Conservation (phyloP, 2,888 invertebrate genomes). For the Calameuta idolon region DNA sequence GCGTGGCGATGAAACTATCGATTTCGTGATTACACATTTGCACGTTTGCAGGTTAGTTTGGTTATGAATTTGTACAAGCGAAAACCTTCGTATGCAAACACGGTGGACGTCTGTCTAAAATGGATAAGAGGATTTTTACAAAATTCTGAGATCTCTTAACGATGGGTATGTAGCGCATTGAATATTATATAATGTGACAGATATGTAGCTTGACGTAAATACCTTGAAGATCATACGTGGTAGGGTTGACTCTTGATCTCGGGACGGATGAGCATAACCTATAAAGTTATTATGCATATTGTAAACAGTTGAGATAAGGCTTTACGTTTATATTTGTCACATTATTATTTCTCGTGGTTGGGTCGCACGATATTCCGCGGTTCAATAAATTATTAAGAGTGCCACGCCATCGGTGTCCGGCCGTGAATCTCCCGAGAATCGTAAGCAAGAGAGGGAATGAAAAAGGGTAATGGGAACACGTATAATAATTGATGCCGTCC, state of each 20-base stretch:
- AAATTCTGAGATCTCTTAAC: neutral
- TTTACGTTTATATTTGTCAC: neutral
- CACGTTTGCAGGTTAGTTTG: neutral
- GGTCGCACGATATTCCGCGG: neutral
- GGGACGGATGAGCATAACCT: neutral
- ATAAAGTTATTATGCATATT: neutral
- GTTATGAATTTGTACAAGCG: neutral
- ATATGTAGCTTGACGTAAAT: neutral
- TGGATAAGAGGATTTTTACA: neutral
- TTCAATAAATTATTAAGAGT: conserved; percentile 6
- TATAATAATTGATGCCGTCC: conserved; percentile 9
- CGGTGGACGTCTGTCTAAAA: neutral
- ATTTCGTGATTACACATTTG: neutral
- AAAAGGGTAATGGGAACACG: conserved; percentile 1
- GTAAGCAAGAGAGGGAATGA: too few species aligned
- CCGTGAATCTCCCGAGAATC: conserved; percentile 9
- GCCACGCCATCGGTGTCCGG: neutral
- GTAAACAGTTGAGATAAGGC: neutral
- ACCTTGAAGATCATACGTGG: neutral
- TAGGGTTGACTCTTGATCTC: neutral
- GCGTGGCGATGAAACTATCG: neutral
- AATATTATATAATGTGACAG: neutral
- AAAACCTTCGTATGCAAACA: neutral
- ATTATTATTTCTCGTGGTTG: neutral
- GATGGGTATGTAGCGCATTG: neutral